A percentile compares a stretch with the other conserved stretches of the same genome.
Conservation (phyloP, 2,113 vertebrate species). For the Bubo scandiacus region DNA sequence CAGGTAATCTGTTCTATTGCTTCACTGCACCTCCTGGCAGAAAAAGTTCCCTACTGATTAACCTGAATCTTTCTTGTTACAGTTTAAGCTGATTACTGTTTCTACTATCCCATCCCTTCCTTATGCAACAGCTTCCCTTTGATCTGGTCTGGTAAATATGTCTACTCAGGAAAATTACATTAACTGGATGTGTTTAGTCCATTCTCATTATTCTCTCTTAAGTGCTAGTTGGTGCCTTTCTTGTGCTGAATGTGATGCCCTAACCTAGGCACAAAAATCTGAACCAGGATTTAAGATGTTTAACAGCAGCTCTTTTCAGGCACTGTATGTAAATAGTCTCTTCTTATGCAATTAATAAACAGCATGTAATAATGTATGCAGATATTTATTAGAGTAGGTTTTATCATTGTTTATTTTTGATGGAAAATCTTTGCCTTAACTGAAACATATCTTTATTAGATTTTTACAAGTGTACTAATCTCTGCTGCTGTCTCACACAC, state of each 20-base stretch:
- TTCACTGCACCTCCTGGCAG: not conserved
- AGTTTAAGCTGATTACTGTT: slow-evolving; percentile 11
- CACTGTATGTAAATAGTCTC: not conserved
- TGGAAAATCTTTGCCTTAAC: not conserved
- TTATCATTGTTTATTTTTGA: not conserved
- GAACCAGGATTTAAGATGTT: not conserved
- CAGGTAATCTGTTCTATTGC: not conserved
- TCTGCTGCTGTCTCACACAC: not conserved
- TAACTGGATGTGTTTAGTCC: not conserved
- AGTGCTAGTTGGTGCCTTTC: not conserved
- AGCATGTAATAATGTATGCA: not conserved
- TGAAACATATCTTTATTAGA: not conserved
- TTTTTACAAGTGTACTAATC: not conserved
- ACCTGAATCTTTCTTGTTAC: not conserved
- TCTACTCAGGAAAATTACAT: not conserved
- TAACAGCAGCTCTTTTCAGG: not conserved
- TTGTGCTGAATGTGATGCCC: not conserved
- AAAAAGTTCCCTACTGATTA: not conserved
- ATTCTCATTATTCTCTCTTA: not conserved
- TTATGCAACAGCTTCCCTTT: not conserved
- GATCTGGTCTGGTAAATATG: not conserved
- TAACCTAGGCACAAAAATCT: rapidly evolving
- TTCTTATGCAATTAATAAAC: not conserved
- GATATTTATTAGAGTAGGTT: not conserved
- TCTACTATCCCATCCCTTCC: not conserved